Evolutionary conservation across 53 echinoderm and acorn worm genomes (phyloP), one percentile per base, ranked within the genome.

Genomic region (Astropecten irregularis): DNA sequence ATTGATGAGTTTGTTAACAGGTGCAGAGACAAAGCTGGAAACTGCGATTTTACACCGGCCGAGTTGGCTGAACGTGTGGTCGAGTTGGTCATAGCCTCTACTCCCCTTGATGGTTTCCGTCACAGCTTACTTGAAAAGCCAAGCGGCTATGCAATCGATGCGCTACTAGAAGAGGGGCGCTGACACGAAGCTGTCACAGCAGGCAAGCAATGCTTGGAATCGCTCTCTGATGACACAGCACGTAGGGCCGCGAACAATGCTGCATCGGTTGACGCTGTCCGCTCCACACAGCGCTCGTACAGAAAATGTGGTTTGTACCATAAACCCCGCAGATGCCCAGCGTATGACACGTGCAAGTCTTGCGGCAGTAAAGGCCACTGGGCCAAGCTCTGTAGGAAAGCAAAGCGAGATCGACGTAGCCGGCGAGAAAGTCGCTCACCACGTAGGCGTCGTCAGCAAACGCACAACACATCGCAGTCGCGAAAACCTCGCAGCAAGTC

Each of bases 1-100:
- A 19, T 91, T 23, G 91, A 91, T 62, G 79, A 83, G 16, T 88
- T 88, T 39, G 70, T 88, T 10, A 91, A 84, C 20, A 30, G 91
- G n/a, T 91, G 79, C 35, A 32, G 91, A 11, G 68, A 60, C 22
- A 91, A 91, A 57, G 68, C 76, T 13, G 3, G 10, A 18, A 40
- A 84, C n/a, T n/a, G n/a, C n/a, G n/a, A n/a, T n/a, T n/a, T n/a
- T n/a, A n/a, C 32, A 8, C 15, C 14, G 20, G 40, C 39, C 9
- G 92, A 91, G 36, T 29, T 91, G n/a, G 32, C 40, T 29, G 92
- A 88, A 15, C 49, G 92, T 1, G 72, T 91, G 21, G 79, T 88
- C 8, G 88, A 91, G 40, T 37, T 91, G 16, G 92, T 88, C 19
- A 88, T 88, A 35, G 66, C 77, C 4, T 70, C 65, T 6, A 91